A percentile compares a stretch with the other conserved stretches of the same genome.
Evolutionary conservation across 2,113 vertebrate species (phyloP).

Genomic region (Gallinago paraguaiae): DNA sequence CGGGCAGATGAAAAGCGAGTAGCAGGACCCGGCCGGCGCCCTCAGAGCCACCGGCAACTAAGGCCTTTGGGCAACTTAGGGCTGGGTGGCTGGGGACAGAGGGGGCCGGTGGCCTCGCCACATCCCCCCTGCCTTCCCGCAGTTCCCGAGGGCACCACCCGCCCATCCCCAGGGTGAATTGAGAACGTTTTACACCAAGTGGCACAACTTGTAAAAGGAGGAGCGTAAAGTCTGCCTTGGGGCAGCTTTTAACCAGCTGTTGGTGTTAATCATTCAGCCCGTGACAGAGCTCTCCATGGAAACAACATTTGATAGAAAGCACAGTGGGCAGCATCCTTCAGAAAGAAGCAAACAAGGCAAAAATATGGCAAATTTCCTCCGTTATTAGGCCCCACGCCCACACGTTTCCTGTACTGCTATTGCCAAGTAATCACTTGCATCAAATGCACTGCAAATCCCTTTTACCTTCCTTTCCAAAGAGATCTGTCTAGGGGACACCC

Average conservation of each 20-base stretch:
- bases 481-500: not conserved
- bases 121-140: not conserved
- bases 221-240: not conserved
- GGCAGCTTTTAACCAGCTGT: not conserved
- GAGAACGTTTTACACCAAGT: not conserved
- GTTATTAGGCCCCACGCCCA: not conserved
- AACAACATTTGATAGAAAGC: not conserved
- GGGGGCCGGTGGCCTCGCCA: rapidly evolving
- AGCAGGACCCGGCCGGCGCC: not conserved
- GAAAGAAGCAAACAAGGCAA: not conserved
- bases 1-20: not conserved
- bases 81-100: not conserved
- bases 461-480: not conserved
- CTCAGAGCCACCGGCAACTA: not conserved
- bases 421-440: not conserved
- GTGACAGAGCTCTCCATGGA: not conserved
- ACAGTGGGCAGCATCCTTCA: not conserved
- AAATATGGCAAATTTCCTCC: not conserved
- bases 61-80: not conserved
- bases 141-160: rapidly evolving
- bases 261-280: rapidly evolving
- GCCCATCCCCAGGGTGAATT: rapidly evolving
- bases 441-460: not conserved
- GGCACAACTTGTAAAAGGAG: not conserved
- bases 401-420: not conserved